These are phyloP conservation scores for Apotomis capreana DNA, from an alignment of 2,888 invertebrate species.

Conservation along the genomic window DNA sequence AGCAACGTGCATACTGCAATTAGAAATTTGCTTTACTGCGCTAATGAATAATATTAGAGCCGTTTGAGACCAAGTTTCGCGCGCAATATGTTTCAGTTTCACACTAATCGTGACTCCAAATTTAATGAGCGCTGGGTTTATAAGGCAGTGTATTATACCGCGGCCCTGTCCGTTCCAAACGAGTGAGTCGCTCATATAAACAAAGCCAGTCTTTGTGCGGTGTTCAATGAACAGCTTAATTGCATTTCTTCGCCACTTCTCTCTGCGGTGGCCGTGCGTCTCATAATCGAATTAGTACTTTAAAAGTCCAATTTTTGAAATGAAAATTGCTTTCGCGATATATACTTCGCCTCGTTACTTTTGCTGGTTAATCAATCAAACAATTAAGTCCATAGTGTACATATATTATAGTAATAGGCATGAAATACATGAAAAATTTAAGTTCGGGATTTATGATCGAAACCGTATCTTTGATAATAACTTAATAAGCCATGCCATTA, in stretches of 20 bases:
- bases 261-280: slow-evolving; percentile 63
- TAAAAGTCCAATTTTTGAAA: slow-evolving; percentile 49
- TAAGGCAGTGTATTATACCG: slow-evolving; percentile 46
- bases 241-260: slow-evolving; percentile 71
- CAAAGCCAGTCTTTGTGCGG: slow-evolving; percentile 68
- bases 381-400: not conserved
- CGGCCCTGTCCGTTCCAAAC: slow-evolving; percentile 57
- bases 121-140: slow-evolving; percentile 39
- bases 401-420: not conserved
- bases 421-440: not conserved
- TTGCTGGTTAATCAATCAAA: slow-evolving; percentile 13
- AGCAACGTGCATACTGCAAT: slow-evolving; percentile 62
- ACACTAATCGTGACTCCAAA: slow-evolving; percentile 34
- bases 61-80: slow-evolving; percentile 47
- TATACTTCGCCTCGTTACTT: slow-evolving; percentile 13
- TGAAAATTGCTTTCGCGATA: slow-evolving; percentile 38
- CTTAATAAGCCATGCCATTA: no score
- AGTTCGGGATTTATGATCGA: no score
- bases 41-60: slow-evolving; percentile 69
- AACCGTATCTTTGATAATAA: no score
- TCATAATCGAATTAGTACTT: slow-evolving; percentile 65
- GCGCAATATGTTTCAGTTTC: slow-evolving; percentile 41
- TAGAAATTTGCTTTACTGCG: slow-evolving; percentile 71
- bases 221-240: slow-evolving; percentile 78
- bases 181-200: slow-evolving; percentile 66